Evolutionary conservation across 2,797 vertebrate genomes (phyloP).

Genomic region (Lacerta bilineata): DNA sequence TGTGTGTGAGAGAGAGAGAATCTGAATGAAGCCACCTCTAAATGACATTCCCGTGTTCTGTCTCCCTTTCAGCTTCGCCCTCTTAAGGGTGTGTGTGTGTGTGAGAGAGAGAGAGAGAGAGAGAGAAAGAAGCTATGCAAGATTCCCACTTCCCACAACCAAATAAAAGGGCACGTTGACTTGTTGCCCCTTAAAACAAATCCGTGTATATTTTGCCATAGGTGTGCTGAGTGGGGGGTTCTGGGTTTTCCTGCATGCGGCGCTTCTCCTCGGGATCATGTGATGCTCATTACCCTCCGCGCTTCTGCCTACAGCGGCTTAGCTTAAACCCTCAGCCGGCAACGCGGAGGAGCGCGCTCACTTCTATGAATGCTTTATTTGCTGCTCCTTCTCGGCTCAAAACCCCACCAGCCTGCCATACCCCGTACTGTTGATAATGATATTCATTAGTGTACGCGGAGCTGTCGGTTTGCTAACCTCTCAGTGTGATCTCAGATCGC

Average conservation of each 20-base stretch:
- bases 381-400: neutral
- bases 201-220: too few species aligned
- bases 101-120: too few species aligned
- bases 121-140: neutral
- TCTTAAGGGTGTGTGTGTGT: too few species aligned
- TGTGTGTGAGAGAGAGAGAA: neutral
- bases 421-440: neutral
- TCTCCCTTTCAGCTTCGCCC: neutral
- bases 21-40: conserved; percentile 55
- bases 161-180: neutral
- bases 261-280: neutral
- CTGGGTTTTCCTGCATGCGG: neutral
- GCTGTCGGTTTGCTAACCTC: neutral
- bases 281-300: neutral
- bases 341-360: neutral
- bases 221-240: too few species aligned
- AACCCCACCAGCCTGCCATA: neutral
- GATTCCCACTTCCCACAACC: neutral
- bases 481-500: neutral
- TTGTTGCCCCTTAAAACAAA: neutral
- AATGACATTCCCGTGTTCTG: conserved; percentile 59
- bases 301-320: neutral
- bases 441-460: neutral
- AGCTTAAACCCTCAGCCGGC: neutral
- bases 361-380: neutral